Evolutionary conservation across 2,888 invertebrate genomes (phyloP).

Genomic region (Pollenia angustigena): DNA sequence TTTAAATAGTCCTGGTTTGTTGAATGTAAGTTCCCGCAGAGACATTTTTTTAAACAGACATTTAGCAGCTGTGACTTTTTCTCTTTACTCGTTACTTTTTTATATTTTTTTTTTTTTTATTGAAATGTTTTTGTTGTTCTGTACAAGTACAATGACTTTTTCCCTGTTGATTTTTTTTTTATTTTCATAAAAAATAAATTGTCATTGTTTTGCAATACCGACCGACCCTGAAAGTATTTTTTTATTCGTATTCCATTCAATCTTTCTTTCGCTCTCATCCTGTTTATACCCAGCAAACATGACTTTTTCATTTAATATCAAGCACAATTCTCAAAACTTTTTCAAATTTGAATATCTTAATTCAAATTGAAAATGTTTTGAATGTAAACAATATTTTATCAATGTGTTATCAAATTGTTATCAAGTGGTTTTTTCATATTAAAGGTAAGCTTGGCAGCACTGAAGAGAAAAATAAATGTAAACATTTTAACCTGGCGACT

Average conservation of each 20-base stretch:
- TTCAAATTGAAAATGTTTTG: too few relatives aligned
- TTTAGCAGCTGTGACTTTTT: slow-evolving; percentile 72
- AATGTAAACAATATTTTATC: too few relatives aligned
- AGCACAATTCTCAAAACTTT: too few relatives aligned
- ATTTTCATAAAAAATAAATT: slow-evolving; percentile 59
- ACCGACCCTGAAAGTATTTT: slow-evolving; percentile 60
- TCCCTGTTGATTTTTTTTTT: slow-evolving; percentile 6
- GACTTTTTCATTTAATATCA: too few relatives aligned
- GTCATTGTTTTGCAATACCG: slow-evolving; percentile 68
- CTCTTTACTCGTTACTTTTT: slow-evolving; percentile 17
- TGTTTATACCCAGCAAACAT: not conserved
- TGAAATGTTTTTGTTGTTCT: slow-evolving; percentile 17
- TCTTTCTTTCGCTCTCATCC: not conserved
- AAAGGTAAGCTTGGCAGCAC: too few relatives aligned
- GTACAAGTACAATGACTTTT: slow-evolving; percentile 55
- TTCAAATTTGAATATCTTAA: too few relatives aligned
- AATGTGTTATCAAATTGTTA: too few relatives aligned
- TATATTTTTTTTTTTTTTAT: slow-evolving; percentile 7
- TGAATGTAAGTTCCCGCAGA: slow-evolving; percentile 36
- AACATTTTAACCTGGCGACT: too few relatives aligned
- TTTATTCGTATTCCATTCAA: not conserved
- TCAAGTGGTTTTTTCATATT: too few relatives aligned
- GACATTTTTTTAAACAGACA: slow-evolving; percentile 71
- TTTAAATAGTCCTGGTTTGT: not conserved
- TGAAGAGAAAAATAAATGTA: too few relatives aligned